phyloP scores from a whole-genome alignment of 1,140 invertebrate genomes.

The Cylas formicarius region DNA sequence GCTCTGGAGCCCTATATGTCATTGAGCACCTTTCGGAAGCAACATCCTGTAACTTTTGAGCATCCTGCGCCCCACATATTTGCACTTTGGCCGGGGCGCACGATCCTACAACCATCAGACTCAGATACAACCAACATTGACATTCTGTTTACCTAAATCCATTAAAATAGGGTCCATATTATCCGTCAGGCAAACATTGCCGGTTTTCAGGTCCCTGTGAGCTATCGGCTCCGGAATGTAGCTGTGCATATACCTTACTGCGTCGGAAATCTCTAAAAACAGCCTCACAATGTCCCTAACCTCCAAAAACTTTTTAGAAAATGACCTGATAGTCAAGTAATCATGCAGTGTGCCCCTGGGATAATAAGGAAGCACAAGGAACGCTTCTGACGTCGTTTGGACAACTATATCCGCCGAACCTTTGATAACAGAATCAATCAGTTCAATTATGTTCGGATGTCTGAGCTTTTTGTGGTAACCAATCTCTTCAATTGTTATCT shows the following conservation, averaged over 20 bases:
- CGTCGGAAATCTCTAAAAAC: slow-evolving; percentile 70
- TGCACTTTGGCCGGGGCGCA: slow-evolving; percentile 66
- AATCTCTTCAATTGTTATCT: slow-evolving; percentile 65
- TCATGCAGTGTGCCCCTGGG: slow-evolving; percentile 71
- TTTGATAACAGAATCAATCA: slow-evolving; percentile 59
- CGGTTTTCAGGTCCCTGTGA: slow-evolving; percentile 79
- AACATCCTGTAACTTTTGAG: slow-evolving; percentile 68
- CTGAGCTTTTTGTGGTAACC: slow-evolving; percentile 63
- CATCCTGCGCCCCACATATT: slow-evolving; percentile 64
- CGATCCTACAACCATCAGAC: slow-evolving; percentile 51
- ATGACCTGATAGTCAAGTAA: slow-evolving; percentile 56
- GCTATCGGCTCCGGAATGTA: slow-evolving; percentile 65
- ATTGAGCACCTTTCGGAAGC: slow-evolving; percentile 81
- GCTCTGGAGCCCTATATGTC: slow-evolving; percentile 79
- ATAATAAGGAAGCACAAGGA: slow-evolving; percentile 73
- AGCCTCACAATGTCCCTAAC: slow-evolving; percentile 55
- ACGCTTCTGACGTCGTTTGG: slow-evolving; percentile 64
- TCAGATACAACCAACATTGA: neutral
- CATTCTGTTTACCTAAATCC: slow-evolving; percentile 69
- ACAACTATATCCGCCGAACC: slow-evolving; percentile 56
- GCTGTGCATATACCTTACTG: slow-evolving; percentile 67
- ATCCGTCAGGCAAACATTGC: slow-evolving; percentile 70
- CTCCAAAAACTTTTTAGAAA: slow-evolving; percentile 53
- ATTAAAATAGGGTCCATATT: slow-evolving; percentile 69
- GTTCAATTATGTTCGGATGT: slow-evolving; percentile 71